phyloP scores from a whole-genome alignment of 2,888 invertebrate species.

The Linnaemya tessellans region DNA sequence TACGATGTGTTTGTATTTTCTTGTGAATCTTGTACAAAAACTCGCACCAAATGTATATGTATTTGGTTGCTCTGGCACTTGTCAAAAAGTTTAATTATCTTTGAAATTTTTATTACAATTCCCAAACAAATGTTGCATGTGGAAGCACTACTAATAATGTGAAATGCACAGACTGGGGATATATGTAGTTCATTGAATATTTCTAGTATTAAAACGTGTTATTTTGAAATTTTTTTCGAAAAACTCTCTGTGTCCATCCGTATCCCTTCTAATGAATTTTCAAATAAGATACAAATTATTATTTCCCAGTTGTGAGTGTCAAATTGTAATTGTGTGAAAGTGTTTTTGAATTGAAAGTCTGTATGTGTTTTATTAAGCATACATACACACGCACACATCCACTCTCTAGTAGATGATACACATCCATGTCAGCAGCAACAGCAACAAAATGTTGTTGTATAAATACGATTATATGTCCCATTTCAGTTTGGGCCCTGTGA shows the following conservation, averaged over 20 bases:
- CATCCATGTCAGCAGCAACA: conserved; percentile 11
- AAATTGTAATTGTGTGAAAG: conserved; percentile 52
- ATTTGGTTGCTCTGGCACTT: conserved; percentile 38
- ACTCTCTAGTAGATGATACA: background rate
- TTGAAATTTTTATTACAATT: conserved; percentile 55
- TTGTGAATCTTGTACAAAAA: conserved; percentile 1
- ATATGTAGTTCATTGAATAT: conserved; percentile 21
- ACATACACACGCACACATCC: background rate
- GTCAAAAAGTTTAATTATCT: conserved; percentile 68
- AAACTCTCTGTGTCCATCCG: conserved; percentile 22
- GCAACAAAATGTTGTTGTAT: conserved; percentile 3
- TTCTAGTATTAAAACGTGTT: conserved; percentile 5
- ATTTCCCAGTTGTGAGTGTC: conserved; percentile 64
- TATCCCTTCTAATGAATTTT: conserved; percentile 47
- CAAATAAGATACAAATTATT: conserved; percentile 37
- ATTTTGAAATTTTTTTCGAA: conserved; percentile 15
- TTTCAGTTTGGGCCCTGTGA: conserved; percentile 28
- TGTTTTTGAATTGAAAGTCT: conserved; percentile 38
- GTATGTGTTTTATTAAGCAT: background rate
- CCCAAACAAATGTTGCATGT: conserved; percentile 29
- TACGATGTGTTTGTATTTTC: conserved; percentile 21
- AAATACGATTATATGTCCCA: background rate
- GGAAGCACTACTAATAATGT: background rate
- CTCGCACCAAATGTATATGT: background rate
- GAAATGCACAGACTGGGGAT: background rate